phyloP scores from a whole-genome alignment of 2,113 vertebrate genomes.

The Ameiurus melas region DNA sequence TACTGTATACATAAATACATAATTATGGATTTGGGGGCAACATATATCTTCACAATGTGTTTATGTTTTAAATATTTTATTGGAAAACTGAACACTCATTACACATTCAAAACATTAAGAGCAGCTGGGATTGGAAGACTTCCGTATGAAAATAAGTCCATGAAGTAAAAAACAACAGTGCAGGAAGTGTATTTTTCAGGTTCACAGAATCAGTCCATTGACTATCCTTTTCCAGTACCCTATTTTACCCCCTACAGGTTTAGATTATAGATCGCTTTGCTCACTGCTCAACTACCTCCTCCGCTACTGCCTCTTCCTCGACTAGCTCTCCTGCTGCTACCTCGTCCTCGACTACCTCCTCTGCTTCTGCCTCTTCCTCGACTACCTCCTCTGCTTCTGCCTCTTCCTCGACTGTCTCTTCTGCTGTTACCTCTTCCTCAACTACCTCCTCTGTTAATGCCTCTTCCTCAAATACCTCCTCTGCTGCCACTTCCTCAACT shows the following conservation, averaged over 20 bases:
- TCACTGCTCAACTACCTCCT: not conserved
- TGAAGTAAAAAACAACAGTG: constrained; percentile 65
- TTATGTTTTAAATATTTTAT: constrained; percentile 45
- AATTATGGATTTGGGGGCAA: constrained; percentile 8
- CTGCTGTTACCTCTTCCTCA: constrained; percentile 2
- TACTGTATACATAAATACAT: not conserved
- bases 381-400: not conserved
- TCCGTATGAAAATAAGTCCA: constrained; percentile 26
- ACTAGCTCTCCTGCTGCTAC: not conserved
- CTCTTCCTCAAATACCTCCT: not conserved
- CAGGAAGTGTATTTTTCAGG: constrained; percentile 60
- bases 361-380: not conserved
- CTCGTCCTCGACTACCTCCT: not conserved
- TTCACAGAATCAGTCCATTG: constrained; percentile 64
- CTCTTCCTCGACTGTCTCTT: not conserved
- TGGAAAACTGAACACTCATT: constrained; percentile 55
- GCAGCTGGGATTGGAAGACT: constrained; percentile 27
- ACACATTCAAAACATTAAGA: constrained; percentile 53
- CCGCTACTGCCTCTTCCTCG: not conserved
- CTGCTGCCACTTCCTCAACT: not conserved
- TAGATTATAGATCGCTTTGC: not conserved
- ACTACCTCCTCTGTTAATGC: not conserved
- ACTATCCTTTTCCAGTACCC: constrained; percentile 23
- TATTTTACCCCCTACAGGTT: constrained; percentile 10
- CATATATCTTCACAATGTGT: constrained; percentile 17